Evolutionary conservation across 2,888 invertebrate species (phyloP).

Genomic region (Bugulina stolonifera): DNA sequence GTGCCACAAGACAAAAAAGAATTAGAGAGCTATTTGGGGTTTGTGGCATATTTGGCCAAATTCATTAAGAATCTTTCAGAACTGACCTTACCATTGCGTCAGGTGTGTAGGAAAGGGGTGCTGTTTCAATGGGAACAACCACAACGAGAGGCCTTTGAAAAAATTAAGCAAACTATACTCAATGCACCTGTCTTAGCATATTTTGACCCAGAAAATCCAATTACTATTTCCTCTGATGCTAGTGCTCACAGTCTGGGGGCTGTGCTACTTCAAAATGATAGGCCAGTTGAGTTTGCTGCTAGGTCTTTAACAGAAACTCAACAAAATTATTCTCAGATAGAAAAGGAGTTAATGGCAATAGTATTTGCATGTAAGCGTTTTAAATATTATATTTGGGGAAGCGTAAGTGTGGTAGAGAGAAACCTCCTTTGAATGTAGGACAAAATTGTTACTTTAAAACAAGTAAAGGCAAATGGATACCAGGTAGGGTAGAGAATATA

Average conservation of each 20-base stretch:
- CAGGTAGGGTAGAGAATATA: no score
- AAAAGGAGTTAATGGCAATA: slow-evolving; percentile 31
- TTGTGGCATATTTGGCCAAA: slow-evolving; percentile 31
- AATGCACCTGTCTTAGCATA: slow-evolving; percentile 31
- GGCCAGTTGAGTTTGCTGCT: slow-evolving; percentile 32
- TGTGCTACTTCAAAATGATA: slow-evolving; percentile 30
- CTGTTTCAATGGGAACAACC: slow-evolving; percentile 27
- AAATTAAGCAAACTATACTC: slow-evolving; percentile 30
- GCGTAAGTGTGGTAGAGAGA: no score
- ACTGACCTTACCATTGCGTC: slow-evolving; percentile 31
- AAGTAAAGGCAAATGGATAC: no score
- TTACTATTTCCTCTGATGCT: slow-evolving; percentile 29
- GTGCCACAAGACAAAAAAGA: slow-evolving; percentile 29
- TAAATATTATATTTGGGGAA: slow-evolving; percentile 30
- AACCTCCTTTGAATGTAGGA: no score
- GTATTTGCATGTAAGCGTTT: slow-evolving; percentile 31
- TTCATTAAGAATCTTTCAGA: slow-evolving; percentile 32
- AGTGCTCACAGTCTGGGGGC: slow-evolving; percentile 30
- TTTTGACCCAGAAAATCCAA: slow-evolving; percentile 28
- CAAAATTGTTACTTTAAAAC: no score
- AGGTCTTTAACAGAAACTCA: slow-evolving; percentile 31
- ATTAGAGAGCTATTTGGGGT: slow-evolving; percentile 30
- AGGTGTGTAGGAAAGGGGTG: slow-evolving; percentile 29
- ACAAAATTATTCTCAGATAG: slow-evolving; percentile 32
- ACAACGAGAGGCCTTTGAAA: slow-evolving; percentile 27